phyloP scores from a whole-genome alignment of 2,113 vertebrate species.

The Anseranas semipalmata region DNA sequence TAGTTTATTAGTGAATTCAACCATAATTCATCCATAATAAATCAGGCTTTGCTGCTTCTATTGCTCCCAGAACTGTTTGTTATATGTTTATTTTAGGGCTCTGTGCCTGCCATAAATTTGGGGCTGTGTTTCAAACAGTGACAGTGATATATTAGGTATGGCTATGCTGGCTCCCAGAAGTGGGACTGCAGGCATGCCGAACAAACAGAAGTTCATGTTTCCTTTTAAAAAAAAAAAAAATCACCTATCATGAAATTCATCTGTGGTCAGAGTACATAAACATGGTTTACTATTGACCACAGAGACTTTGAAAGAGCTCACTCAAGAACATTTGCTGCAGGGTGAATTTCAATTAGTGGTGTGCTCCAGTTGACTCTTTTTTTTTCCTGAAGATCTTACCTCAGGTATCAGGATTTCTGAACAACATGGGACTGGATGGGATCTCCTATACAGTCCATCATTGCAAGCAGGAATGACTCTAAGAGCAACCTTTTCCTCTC shows the following conservation, averaged over 20 bases:
- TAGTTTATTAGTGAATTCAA: slow-evolving; percentile 24
- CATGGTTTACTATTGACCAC: neutral
- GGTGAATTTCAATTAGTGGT: neutral
- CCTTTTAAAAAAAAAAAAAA: neutral
- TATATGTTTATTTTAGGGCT: slow-evolving; percentile 44
- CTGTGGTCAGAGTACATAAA: neutral
- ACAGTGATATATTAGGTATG: neutral
- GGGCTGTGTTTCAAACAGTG: slow-evolving; percentile 1
- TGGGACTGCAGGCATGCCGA: neutral
- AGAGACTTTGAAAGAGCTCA: neutral
- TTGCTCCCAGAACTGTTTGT: neutral
- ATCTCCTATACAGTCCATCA: neutral
- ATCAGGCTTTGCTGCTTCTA: neutral
- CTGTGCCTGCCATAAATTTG: slow-evolving; percentile 28
- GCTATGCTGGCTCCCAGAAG: neutral
- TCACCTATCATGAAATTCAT: neutral
- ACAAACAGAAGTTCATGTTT: neutral
- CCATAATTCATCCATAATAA: slow-evolving; percentile 15
- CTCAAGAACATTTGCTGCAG: neutral
- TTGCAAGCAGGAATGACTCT: neutral
- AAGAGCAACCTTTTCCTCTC: neutral
- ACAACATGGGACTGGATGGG: neutral
- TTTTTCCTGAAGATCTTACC: neutral
- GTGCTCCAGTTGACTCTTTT: neutral
- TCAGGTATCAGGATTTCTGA: neutral